Evolutionary conservation across 2,888 invertebrate genomes (phyloP).

Genomic region (Crematogaster levior): DNA sequence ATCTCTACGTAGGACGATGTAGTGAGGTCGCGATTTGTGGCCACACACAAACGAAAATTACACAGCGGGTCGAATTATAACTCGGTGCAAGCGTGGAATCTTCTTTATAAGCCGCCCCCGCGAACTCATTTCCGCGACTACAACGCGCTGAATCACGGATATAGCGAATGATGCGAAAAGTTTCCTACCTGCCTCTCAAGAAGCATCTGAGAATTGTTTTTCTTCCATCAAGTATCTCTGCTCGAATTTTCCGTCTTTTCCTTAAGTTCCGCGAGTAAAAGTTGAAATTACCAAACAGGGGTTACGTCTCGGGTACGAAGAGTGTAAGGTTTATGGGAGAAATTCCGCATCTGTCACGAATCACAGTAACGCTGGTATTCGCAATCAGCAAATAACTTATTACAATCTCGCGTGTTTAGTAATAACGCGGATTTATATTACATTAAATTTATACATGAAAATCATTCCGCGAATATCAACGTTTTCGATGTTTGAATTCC

Average conservation of each 20-base stretch:
- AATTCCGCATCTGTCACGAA: slow-evolving; percentile 31
- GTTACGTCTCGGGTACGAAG: not conserved
- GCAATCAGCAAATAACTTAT: slow-evolving; percentile 12
- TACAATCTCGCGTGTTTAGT: not conserved
- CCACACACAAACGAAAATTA: slow-evolving; percentile 75
- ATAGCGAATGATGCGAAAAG: slow-evolving; percentile 64
- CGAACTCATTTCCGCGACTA: slow-evolving; percentile 76
- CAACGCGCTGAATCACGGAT: slow-evolving; percentile 56
- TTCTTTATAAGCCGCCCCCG: slow-evolving; percentile 70
- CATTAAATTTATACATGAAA: slow-evolving; percentile 19
- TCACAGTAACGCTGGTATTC: slow-evolving; percentile 25
- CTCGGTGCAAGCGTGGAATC: slow-evolving; percentile 69
- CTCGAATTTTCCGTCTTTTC: slow-evolving; percentile 46
- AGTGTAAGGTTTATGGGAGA: not conserved
- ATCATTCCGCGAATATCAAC: slow-evolving; percentile 1
- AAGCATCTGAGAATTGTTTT: slow-evolving; percentile 55
- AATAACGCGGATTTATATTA: not conserved
- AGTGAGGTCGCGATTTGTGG: slow-evolving; percentile 61
- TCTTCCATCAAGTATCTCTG: slow-evolving; percentile 52
- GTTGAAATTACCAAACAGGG: slow-evolving; percentile 52
- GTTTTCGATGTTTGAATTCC: slow-evolving; percentile 29
- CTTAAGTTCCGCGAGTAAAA: slow-evolving; percentile 46
- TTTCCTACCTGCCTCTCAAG: slow-evolving; percentile 53
- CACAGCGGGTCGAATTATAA: slow-evolving; percentile 75
- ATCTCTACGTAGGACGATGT: slow-evolving; percentile 50